These are phyloP conservation scores for Brachionus asplanchnoidis DNA, from an alignment of 1,140 invertebrate genomes.

Conservation along the genomic window DNA sequence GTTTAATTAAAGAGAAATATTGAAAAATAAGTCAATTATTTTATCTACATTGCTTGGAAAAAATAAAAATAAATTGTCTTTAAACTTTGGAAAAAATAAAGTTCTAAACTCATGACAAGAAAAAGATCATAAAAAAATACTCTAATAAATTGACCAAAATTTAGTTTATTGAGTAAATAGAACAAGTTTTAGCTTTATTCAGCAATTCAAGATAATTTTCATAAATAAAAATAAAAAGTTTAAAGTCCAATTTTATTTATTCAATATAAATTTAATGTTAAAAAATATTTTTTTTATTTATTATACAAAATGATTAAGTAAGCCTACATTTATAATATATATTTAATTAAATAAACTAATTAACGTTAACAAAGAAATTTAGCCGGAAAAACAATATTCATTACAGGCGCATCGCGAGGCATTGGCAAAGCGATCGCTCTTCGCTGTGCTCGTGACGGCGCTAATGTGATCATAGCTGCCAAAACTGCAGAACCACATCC, in stretches of 20 bases:
- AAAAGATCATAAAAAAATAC: too few species aligned
- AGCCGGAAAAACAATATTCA: slow-evolving; percentile 82
- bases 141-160: too few species aligned
- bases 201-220: slow-evolving; percentile 9
- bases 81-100: too few species aligned
- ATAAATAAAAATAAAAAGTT: background rate
- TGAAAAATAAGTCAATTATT: too few species aligned
- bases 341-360: background rate
- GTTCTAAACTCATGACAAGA: too few species aligned
- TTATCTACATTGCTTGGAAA: too few species aligned
- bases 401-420: slow-evolving; percentile 90
- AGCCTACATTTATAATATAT: background rate
- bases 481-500: slow-evolving; percentile 94
- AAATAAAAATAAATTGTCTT: too few species aligned
- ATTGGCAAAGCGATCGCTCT: slow-evolving; percentile 95
- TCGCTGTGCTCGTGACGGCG: slow-evolving; percentile 66
- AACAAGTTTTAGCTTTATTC: slow-evolving; percentile 15
- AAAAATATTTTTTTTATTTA: background rate
- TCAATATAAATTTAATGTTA: background rate
- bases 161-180: background rate
- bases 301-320: slow-evolving; percentile 25
- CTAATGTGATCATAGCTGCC: slow-evolving; percentile 87
- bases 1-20: too few species aligned
- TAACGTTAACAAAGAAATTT: slow-evolving; percentile 52
- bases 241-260: background rate